Base-by-base conservation (phyloP, 2,113 vertebrate genomes). In the Clinocottus analis region DNA sequence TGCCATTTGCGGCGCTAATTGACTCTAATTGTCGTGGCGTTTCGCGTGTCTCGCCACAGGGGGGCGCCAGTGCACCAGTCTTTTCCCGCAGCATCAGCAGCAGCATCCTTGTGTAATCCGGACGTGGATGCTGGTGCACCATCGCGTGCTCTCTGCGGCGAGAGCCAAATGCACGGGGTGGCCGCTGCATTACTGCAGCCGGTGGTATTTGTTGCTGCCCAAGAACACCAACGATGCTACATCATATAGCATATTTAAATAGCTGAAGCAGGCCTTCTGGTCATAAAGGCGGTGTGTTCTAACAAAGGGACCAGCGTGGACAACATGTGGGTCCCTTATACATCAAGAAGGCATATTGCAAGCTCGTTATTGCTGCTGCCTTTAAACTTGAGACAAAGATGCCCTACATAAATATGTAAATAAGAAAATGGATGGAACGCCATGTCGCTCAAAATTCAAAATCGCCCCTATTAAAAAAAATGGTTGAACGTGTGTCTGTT, bases 101-200 rank as follows among this genome's bases (percentile, higher is more conserved):
- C 58, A 17, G 72, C 78, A 4, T 31, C 67, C 27, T 68, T 4
- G 51, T 29, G 70, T 78, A 31, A 73, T 7, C 10, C 17, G 73
- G 64, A 43, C 75, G 19, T 63, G n/a, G 64, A 49, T 77, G n/a
- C 66, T 27, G 66, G 59, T 19, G 25, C 80, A 55, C n/a, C 79
- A 9, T 82, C 19, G 77, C 66, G 79, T 88, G 75, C 83, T n/a
- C 21, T 27, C 25, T 69, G 75, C 81, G 43, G 63, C 45, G 45
- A 11, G 17, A 79, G 35, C 75, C 73, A 39, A 62, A 69, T n/a
- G 35, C 39, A 41, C n/a, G 27, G 56, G 13, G 6, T 49, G 5
- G 17, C 43, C 17, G 1, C 49, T 13, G 45, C 14, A 0, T 41
- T 4, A 11, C 63, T 43, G 71, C 68, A 41, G 72, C 56, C 45